phyloP scores from a whole-genome alignment of 2,113 vertebrate genomes.

The Narcine bancroftii region DNA sequence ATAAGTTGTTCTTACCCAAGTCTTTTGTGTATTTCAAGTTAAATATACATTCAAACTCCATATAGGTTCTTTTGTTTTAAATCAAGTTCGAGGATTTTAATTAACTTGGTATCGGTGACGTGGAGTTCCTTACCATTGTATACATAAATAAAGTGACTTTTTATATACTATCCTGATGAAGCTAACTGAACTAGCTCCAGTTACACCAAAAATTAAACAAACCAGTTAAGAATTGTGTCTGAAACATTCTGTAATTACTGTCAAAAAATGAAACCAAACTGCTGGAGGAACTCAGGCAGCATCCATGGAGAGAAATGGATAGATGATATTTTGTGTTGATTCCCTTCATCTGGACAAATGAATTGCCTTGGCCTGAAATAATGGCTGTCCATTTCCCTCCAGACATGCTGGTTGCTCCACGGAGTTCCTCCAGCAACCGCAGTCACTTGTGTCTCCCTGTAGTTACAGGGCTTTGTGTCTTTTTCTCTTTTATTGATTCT shows the following conservation, averaged over 20 bases:
- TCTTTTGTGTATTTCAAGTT: no score
- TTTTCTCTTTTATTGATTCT: slow-evolving; percentile 39
- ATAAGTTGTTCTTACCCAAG: no score
- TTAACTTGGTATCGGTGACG: not conserved
- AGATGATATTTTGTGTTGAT: no score
- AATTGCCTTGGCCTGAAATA: no score
- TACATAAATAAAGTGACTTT: not conserved
- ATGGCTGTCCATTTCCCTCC: no score
- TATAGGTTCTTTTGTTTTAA: not conserved
- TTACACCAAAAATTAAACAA: not conserved
- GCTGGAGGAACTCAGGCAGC: no score
- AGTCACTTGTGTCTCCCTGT: no score
- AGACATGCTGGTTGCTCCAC: no score
- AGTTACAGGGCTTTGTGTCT: slow-evolving; percentile 42
- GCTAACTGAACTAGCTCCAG: not conserved
- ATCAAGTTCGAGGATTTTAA: not conserved
- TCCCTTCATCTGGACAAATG: no score
- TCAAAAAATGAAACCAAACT: no score
- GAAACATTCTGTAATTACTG: slow-evolving; percentile 41
- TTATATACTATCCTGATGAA: not conserved
- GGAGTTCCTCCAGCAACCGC: no score
- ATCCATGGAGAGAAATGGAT: no score
- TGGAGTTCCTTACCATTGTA: not conserved
- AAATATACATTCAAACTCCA: not conserved
- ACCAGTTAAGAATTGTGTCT: not conserved